Base-by-base conservation (phyloP, 2,113 vertebrate genomes). In the Syngnathus typhle region DNA sequence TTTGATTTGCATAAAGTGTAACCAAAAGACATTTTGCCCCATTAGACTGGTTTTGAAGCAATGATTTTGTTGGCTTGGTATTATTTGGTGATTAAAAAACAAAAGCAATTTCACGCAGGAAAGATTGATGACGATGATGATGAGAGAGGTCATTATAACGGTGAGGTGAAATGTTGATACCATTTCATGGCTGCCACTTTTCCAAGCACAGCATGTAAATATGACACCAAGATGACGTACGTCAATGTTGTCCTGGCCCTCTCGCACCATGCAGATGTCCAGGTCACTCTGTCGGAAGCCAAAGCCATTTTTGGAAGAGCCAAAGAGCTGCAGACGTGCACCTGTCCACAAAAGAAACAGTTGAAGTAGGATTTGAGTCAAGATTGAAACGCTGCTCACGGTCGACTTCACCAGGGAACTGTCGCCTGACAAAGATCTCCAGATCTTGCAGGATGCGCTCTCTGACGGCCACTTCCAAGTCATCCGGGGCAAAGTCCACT, bases 231-330 rank as follows among this genome's bases (percentile, higher is more conserved):
- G 1, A 54, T 11, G 11, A 70, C 82, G 67, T 62, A 96, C 95
- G 88, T 95, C 93, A 68, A 94, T 90, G 64, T 89, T 92, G 72
- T 96, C 93, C 67, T 88, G 85, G 6, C 94, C 95, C 69, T 96
- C 93, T 72, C 96, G 77, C 21, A 94, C 94, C 95, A 97, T 95
- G 80, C 95, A 98, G 73, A 98, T 93, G 82, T 98, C 95, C 9
- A 97, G 90, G 85, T 98, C 95, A 88, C 95, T 98, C 88, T 96
- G 92, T 81, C 92, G 94, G 88, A 98, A 97, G 43, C 95, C 95
- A 91, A 95, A 97, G 54, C 95, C 95, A 85, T 98, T 98, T 91
- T 93, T 97, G 68, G 95, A 98, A 4, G 95, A 98, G 54, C 95
- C 95, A 92, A 98, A 98, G 38, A 98, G 89, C 73, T 89, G 92